Percentiles rank a stretch among this genome's conserved stretches.
phyloP scores from a whole-genome alignment of 2,888 invertebrate genomes.

The Axea sp. region DNA sequence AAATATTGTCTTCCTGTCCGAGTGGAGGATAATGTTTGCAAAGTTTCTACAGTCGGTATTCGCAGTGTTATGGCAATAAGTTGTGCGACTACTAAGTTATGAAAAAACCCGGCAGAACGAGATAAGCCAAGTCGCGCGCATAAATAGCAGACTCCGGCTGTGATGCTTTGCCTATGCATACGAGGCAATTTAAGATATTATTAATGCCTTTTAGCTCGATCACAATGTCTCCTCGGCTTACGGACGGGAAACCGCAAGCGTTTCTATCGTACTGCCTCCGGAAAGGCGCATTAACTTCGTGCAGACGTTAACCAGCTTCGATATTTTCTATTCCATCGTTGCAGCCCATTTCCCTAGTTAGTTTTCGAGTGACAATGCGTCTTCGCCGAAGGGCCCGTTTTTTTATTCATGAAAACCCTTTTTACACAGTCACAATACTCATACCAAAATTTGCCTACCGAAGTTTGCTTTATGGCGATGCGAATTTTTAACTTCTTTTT shows the following conservation, averaged over 20 bases:
- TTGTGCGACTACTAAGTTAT: conserved; percentile 41
- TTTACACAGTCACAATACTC: conserved; percentile 40
- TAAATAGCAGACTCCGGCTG: conserved; percentile 45
- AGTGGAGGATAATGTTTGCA: background rate
- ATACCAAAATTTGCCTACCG: conserved; percentile 67
- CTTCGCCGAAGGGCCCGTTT: conserved; percentile 66
- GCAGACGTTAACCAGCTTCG: conserved; percentile 58
- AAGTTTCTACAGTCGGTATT: conserved; percentile 16
- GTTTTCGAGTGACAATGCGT: conserved; percentile 66
- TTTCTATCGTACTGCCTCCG: conserved; percentile 44
- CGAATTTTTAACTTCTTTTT: conserved; percentile 7
- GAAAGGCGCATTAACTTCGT: conserved; percentile 57
- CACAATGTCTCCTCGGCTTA: conserved; percentile 50
- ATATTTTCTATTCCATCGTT: conserved; percentile 54
- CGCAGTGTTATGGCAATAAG: conserved; percentile 19
- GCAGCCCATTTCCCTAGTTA: conserved; percentile 51
- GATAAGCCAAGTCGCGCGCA: conserved; percentile 43
- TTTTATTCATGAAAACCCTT: conserved; percentile 68
- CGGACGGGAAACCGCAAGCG: conserved; percentile 50
- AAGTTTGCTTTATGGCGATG: conserved; percentile 56
- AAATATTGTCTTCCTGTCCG: too few relatives aligned
- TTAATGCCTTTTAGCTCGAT: conserved; percentile 59
- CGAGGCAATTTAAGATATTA: conserved; percentile 58
- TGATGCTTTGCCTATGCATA: conserved; percentile 39
- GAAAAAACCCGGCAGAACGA: conserved; percentile 49